These are phyloP conservation scores for Vidua chalybeata DNA, from an alignment of 2,113 vertebrate species.

Conservation along the genomic window DNA sequence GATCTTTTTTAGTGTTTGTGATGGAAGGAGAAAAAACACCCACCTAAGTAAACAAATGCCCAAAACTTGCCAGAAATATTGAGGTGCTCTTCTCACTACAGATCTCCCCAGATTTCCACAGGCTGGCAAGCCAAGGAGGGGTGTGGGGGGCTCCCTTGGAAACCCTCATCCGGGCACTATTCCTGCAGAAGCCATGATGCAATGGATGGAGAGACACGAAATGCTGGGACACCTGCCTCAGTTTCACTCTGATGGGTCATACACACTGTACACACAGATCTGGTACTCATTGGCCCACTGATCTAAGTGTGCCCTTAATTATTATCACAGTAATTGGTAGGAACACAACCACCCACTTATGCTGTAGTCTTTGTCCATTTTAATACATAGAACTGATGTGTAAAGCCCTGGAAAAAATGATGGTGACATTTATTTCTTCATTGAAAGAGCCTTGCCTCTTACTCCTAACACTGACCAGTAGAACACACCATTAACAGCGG, in stretches of 20 bases:
- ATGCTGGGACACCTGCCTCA: not conserved
- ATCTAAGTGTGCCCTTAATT: not conserved
- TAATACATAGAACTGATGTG: not conserved
- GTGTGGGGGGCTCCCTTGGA: not conserved
- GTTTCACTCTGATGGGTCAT: not conserved
- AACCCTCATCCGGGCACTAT: not conserved
- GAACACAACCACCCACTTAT: not conserved
- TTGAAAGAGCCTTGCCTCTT: not conserved
- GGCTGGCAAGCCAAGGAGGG: not conserved
- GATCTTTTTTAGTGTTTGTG: not conserved
- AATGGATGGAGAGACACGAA: not conserved
- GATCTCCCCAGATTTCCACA: not conserved
- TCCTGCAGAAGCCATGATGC: not conserved
- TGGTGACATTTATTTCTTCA: not conserved
- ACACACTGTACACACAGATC: not conserved
- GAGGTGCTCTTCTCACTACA: not conserved
- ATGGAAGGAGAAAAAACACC: not conserved
- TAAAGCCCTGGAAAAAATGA: not conserved
- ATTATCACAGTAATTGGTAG: not conserved
- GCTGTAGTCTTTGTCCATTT: not conserved
- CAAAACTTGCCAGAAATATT: not conserved
- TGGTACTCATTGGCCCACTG: not conserved
- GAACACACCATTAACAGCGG: rapidly evolving
- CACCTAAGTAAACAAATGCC: not conserved
- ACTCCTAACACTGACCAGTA: not conserved